Conservation (phyloP, 2,797 vertebrate genomes). For the Acanthiza pusilla region DNA sequence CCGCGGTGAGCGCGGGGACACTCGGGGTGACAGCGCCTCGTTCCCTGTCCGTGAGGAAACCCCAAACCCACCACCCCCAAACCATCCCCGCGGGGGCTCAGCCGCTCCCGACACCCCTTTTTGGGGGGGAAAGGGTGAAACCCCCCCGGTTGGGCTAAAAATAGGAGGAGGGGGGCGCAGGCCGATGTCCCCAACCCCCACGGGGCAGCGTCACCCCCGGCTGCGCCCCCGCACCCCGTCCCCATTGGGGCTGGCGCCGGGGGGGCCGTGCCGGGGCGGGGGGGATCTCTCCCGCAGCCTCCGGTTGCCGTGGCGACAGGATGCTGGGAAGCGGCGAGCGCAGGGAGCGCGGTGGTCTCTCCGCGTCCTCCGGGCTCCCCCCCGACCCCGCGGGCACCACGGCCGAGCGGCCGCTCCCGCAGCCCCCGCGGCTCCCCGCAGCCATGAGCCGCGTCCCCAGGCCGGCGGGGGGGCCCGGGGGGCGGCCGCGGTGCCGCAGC, state of each 20-base stretch:
- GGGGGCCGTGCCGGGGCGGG: background rate
- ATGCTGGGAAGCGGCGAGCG: background rate
- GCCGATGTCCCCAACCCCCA: background rate
- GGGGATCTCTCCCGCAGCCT: background rate
- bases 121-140: background rate
- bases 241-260: background rate
- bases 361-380: background rate
- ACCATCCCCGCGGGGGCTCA: background rate
- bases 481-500: background rate
- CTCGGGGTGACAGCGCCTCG: too few species aligned
- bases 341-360: background rate
- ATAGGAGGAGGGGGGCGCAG: background rate
- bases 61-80: background rate
- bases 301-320: background rate
- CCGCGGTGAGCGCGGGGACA: background rate
- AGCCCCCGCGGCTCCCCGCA: background rate
- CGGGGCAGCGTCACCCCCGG: background rate
- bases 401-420: background rate
- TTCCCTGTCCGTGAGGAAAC: background rate
- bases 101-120: background rate
- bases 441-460: background rate
- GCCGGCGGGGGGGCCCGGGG: background rate
- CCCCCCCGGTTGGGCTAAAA: background rate
- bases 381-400: too few species aligned
- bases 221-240: background rate